Percentiles rank a stretch among this genome's conserved stretches.
phyloP scores from a whole-genome alignment of 2,113 vertebrate species.

The Ptychochromis oligacanthus region DNA sequence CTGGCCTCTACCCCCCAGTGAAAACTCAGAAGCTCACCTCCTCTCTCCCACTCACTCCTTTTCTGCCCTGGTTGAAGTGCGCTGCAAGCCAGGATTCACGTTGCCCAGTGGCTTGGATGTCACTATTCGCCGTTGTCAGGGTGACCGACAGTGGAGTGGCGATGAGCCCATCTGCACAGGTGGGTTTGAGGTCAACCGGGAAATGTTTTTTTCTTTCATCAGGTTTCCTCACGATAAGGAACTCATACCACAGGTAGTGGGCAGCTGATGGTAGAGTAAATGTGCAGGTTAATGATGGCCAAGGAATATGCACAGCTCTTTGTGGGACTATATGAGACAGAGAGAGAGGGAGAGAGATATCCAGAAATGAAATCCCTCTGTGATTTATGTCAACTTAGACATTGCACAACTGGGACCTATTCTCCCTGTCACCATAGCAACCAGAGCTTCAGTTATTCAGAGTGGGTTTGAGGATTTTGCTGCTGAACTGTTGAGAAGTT shows the following conservation, averaged over 20 bases:
- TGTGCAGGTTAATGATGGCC: not conserved
- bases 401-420: conserved; percentile 61
- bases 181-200: conserved; percentile 51
- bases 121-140: conserved; percentile 83
- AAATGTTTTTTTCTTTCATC: not conserved
- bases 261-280: not conserved
- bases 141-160: conserved; percentile 85
- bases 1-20: conserved; percentile 77
- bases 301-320: not conserved
- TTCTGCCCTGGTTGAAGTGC: conserved; percentile 79
- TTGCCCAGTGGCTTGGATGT: conserved; percentile 73
- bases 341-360: conserved; percentile 16
- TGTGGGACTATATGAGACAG: conserved; percentile 13
- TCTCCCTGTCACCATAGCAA: conserved; percentile 68
- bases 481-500: conserved; percentile 34
- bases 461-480: conserved; percentile 25
- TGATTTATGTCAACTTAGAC: conserved; percentile 43
- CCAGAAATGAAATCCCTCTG: conserved; percentile 49
- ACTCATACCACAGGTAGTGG: not conserved
- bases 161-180: conserved; percentile 80
- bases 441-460: conserved; percentile 42
- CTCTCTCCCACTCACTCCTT: conserved; percentile 80
- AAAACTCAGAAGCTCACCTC: conserved; percentile 61
- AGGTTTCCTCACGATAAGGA: not conserved
- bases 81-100: conserved; percentile 78